phyloP scores from a whole-genome alignment of 2,888 invertebrate species.

The Cerceris ruficornis region DNA sequence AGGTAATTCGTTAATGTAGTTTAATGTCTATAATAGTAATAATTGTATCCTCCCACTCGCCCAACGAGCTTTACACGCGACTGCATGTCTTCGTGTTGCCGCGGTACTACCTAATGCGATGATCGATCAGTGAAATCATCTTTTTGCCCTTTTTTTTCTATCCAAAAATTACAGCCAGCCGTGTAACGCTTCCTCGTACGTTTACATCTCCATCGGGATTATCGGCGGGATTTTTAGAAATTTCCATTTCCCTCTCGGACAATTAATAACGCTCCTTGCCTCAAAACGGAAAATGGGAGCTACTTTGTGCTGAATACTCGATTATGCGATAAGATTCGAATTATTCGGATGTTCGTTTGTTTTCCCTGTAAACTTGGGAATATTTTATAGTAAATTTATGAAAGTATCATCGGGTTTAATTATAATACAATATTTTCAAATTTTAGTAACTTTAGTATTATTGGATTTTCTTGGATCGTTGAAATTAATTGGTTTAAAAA shows the following conservation, averaged over 20 bases:
- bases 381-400: too few species aligned
- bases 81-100: constrained; percentile 20
- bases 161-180: neutral
- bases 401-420: too few species aligned
- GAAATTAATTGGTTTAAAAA: too few species aligned
- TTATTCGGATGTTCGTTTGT: neutral
- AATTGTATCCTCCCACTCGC: constrained; percentile 28
- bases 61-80: constrained; percentile 38
- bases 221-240: neutral
- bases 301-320: too few species aligned
- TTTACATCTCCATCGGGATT: neutral
- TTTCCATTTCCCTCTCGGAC: constrained; percentile 1
- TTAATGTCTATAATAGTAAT: constrained; percentile 38
- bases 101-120: constrained; percentile 21
- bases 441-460: too few species aligned
- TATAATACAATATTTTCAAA: too few species aligned
- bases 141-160: constrained; percentile 4
- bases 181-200: neutral
- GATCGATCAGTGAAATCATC: constrained; percentile 26
- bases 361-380: too few species aligned
- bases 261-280: constrained; percentile 1
- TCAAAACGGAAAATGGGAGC: neutral
- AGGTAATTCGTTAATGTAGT: constrained; percentile 55
- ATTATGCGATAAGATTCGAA: neutral
- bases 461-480: too few species aligned